Evolutionary conservation across 2,797 vertebrate genomes (phyloP), one percentile per base, ranked within the genome.

Genomic region (Balearica regulorum): DNA sequence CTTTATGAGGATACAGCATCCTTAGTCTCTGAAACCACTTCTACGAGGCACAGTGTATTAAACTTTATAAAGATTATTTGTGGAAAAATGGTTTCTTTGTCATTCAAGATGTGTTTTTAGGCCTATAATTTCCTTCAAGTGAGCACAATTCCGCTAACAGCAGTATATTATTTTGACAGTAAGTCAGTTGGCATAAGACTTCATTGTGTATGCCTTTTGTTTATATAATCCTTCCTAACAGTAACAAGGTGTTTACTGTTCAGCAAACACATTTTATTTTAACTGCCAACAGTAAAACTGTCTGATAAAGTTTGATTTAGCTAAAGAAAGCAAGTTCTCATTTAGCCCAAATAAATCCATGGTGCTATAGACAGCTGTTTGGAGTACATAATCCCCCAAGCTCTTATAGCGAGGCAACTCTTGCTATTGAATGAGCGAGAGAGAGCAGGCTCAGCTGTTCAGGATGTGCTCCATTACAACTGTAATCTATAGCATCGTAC

Each of bases 231-330:
- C 97, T 98, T 98, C 97, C 97, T 97, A 97, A 97, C 95, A 97
- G 98, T 98, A 98, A 98, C 98, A 98, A 98, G 98, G 98, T 98
- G 98, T 98, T 98, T 98, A 98, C 98, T 98, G 98, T 98, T 98
- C 97, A 97, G 97, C 97, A 98, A 98, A 98, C 98, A 98, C 97
- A 98, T 98, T 98, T 98, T 96, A 96, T 97, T 98, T 98, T 98
- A 98, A 98, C 78, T 97, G 97, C 97, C 97, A 97, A 97, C 97
- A 97, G 97, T 98, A 98, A 98, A 98, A 98, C 98, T 98, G 98
- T 98, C 98, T 98, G 98, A 98, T 98, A 98, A 98, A 98, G 97
- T 98, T 98, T 98, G 98, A 98, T 98, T 98, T 98, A 98, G 97
- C 87, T 97, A 97, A 98, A 98, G 97, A 98, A 97, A 98, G 96